These are phyloP conservation scores for Petrocephalus sullivani DNA, from an alignment of 2,797 vertebrate genomes.

Conservation along the genomic window DNA sequence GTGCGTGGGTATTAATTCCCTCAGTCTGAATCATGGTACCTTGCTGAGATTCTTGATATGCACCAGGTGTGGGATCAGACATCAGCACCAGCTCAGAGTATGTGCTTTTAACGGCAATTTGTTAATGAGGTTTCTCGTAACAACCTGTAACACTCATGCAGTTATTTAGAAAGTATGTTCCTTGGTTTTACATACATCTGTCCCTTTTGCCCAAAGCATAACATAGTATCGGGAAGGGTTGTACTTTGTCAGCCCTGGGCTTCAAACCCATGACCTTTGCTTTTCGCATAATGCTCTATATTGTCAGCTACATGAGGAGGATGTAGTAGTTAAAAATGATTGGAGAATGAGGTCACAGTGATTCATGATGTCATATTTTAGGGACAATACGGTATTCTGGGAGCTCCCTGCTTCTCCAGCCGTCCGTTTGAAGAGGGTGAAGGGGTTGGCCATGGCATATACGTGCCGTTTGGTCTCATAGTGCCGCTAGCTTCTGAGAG, in stretches of 20 bases:
- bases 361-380: conserved; percentile 5
- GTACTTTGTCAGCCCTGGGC: background rate
- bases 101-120: background rate
- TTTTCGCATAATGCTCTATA: background rate
- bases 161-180: background rate
- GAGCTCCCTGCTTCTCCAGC: background rate
- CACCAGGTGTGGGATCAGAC: conserved; percentile 34
- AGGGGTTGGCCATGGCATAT: background rate
- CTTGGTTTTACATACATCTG: too few relatives aligned
- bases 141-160: background rate
- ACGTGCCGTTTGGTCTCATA: conserved; percentile 7
- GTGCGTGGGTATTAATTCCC: conserved; percentile 42
- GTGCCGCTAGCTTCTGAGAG: background rate
- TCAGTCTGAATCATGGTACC: conserved; percentile 28
- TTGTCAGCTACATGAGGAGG: background rate
- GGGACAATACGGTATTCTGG: background rate
- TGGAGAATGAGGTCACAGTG: background rate
- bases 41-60: conserved; percentile 31
- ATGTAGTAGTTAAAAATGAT: background rate
- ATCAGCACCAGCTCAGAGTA: conserved; percentile 15
- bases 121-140: background rate
- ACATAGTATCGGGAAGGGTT: background rate
- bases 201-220: background rate
- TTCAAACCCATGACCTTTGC: background rate
- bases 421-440: background rate